Base-by-base conservation (phyloP, 2,797 vertebrate species). In the Sciurus carolinensis region DNA sequence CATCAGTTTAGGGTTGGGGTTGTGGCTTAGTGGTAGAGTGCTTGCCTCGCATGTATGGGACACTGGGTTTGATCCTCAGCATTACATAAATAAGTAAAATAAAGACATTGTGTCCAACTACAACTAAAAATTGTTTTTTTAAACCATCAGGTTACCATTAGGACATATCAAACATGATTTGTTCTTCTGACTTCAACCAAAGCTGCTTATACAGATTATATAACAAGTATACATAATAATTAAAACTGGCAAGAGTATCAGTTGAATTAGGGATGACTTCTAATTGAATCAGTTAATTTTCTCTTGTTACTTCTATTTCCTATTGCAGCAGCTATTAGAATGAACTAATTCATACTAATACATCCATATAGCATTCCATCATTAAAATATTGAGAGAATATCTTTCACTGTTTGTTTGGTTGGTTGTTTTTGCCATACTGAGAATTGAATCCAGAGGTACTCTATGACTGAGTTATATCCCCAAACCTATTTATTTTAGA, bases 191-290 rank as follows among this genome's bases (percentile, higher is more conserved):
- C 33, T 66, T 64, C 28, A 93, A 82, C 77, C 83, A 79, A 90
- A 81, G 73, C 39, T 66, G 36, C 52, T 87, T 75, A 83, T 83
- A 83, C 44, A 93, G 87, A 93, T 42, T 87, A 79, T 57, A 39
- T 87, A 90, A 62, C 62, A 87, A 71, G 28, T 83, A 59, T 95
- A 84, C 13, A 73, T 13, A 4, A 33, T 83, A 72, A 90, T 57
- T 77, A 86, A 92, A 82, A 71, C 75, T 71, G 85, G n/a, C 36
- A 50, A 87, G 52, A 42, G 36, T 95, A 95, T 83, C 87, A 20
- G 22, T 72, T 93, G 44, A 87, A 44, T 93, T 93, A 87, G 77
- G 24, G 42, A 73, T 87, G 71, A 87, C 30, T 75, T 75, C 20
- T 18, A 57, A 57, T 57, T 57, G 54, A 57, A 57, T 57, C 54